Evolutionary conservation across 2,888 invertebrate genomes (phyloP), one percentile per base, ranked within the genome.

Genomic region (Netelia fuscicornis): DNA sequence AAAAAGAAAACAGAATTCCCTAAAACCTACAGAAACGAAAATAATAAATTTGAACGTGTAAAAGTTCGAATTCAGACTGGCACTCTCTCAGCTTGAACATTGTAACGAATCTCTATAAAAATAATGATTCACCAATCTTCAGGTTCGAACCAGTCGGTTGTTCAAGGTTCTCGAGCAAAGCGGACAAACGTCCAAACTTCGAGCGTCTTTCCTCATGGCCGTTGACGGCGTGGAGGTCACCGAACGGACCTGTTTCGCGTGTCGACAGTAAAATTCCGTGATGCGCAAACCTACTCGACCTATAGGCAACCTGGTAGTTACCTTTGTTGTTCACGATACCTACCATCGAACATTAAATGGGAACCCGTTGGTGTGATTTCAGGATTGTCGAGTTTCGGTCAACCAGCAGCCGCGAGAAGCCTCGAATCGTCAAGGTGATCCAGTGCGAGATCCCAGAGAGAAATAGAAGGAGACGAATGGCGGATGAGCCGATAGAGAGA

Each of bases 401-500:
- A 44, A 64, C 64, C 76, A 25, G 48, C 77, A 56, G 30, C 60
- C 71, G 64, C 37, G 37, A 37, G 37, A 37, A 81, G 75, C 76
- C 52, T 78, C 52, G 68, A 84, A 84, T 84, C 80, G 67, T 75
- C 91, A 91, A 91, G 91, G 91, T 91, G 89, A 91, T 90, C 90
- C 90, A 65, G 90, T 91, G 87, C 85, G 86, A 89, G 88, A 90
- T 90, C 86, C 58, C 87, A 87, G 77, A 70, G 85, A 89, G 81
- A 84, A 54, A 42, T 44, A 54, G 72, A 67, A 52, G 75, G 30
- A 65, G 65, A 54, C 37, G 37, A 37, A 37, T 37, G 37, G 6
- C 6, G 37, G 37, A 86, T 89, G 88, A 90, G 90, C 86, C 58
- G 88, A 89, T 71, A 70, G 85, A 89, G 68, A 67, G 65, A 76